Evolutionary conservation across 1,140 invertebrate genomes (phyloP).

Genomic region (Tyrophagus putrescentiae): DNA sequence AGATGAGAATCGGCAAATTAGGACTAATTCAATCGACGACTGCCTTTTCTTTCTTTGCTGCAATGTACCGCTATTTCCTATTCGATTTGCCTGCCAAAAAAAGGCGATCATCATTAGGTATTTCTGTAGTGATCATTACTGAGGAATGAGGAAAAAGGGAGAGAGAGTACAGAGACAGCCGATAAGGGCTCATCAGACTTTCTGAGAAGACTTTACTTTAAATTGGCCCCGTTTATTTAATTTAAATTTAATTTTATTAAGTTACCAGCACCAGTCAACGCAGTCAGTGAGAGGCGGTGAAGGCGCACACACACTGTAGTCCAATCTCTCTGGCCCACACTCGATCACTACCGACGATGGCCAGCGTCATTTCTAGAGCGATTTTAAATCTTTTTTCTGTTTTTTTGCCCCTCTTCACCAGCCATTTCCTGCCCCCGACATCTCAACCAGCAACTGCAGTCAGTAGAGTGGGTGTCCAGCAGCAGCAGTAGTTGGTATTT

Average conservation of each 20-base stretch:
- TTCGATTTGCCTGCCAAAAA: too few relatives aligned
- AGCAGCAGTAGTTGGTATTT: too few relatives aligned
- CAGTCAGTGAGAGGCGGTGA: too few relatives aligned
- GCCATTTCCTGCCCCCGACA: neutral
- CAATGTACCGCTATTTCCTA: too few relatives aligned
- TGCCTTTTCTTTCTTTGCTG: neutral
- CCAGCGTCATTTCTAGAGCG: neutral
- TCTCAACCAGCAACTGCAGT: too few relatives aligned
- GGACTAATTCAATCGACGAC: slow-evolving; percentile 6
- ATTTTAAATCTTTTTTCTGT: neutral
- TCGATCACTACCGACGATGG: too few relatives aligned
- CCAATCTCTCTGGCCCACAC: too few relatives aligned
- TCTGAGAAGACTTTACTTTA: slow-evolving; percentile 2
- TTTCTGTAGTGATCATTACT: slow-evolving; percentile 13
- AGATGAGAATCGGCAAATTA: slow-evolving; percentile 6
- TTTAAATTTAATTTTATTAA: slow-evolving; percentile 19
- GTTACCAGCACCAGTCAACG: too few relatives aligned
- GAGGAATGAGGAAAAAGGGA: neutral
- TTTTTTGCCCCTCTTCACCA: neutral
- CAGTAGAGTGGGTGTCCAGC: too few relatives aligned
- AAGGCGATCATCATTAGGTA: slow-evolving; percentile 13
- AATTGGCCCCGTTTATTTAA: slow-evolving; percentile 14
- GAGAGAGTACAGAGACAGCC: neutral
- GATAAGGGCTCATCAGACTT: neutral
- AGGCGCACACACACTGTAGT: too few relatives aligned